Evolutionary conservation across 2,888 invertebrate genomes (phyloP), one percentile per base, ranked within the genome.

Genomic region (Oligia latruncula): DNA sequence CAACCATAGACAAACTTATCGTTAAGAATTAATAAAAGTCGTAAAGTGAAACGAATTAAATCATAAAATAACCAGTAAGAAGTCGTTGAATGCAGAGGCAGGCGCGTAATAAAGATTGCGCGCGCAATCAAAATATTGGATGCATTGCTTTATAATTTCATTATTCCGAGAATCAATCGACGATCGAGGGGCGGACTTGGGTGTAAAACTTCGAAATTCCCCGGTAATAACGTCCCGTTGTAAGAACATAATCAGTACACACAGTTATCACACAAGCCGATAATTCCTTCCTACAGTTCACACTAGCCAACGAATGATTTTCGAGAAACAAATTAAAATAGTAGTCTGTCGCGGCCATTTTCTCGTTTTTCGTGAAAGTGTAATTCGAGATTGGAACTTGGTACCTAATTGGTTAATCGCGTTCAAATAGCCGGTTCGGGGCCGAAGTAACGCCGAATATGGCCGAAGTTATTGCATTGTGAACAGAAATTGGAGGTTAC

Each of bases 101-200:
- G 86, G 81, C 85, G 87, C 77, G 87, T 87, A 85, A 87, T 86
- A 88, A 91, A 91, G 88, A 87, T 84, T 76, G 81, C 88, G 82
- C 62, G 74, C 68, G 90, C 89, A 92, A 93, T 93, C 91, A 92
- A 91, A 93, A 92, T 88, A 90, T 91, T 89, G 90, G 83, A 87
- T 85, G 81, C 89, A 91, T 91, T 90, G 88, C 90, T 90, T 92
- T 92, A 92, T 92, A 93, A 93, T 93, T 94, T 92, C 90, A 91
- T 94, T 92, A 92, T 95, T 95, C 95, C 88, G 71, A 91, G 95
- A 95, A 95, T 94, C 95, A 95, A 95, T 94, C 92, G 91, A 79
- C 80, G 81, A 89, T 88, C 88, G 81, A 66, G 92, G 91, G 92
- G 91, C 92, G 93, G 90, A 90, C 90, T 91, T 85, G 89, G 91